Percentiles rank a stretch among this genome's conserved stretches.
These are phyloP conservation scores for Heteronetta atricapilla DNA, from an alignment of 2,113 vertebrate genomes.

Conservation along the genomic window DNA sequence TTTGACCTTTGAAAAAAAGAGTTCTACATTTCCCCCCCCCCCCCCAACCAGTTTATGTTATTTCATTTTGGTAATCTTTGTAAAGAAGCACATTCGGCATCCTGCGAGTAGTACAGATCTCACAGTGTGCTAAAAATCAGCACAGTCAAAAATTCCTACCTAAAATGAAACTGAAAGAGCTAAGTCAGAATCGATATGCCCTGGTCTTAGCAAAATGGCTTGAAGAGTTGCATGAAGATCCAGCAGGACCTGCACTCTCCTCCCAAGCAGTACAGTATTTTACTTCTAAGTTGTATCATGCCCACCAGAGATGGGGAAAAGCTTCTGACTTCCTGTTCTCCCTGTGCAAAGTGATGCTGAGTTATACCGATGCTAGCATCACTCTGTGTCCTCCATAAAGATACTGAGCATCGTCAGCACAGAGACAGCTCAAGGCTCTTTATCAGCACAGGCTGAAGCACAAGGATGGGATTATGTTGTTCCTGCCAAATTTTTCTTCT, in stretches of 20 bases:
- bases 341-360: background rate
- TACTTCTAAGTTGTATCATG: background rate
- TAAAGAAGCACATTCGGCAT: background rate
- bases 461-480: fast-evolving
- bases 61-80: background rate
- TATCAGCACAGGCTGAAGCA: fast-evolving
- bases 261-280: fast-evolving
- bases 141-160: background rate
- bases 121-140: background rate
- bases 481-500: background rate
- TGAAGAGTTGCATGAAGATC: background rate
- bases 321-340: background rate
- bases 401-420: fast-evolving
- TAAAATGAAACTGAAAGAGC: background rate
- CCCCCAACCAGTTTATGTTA: background rate
- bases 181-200: background rate
- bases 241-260: fast-evolving
- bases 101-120: background rate
- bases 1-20: constrained; percentile 12
- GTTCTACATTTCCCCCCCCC: background rate
- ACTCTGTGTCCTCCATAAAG: background rate
- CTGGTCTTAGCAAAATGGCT: background rate
- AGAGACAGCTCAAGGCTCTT: background rate
- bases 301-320: background rate
- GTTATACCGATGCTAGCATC: background rate